Percentiles rank a stretch among this genome's conserved stretches.
Evolutionary conservation across 2,797 vertebrate species (phyloP).

Genomic region (Lerista edwardsae): DNA sequence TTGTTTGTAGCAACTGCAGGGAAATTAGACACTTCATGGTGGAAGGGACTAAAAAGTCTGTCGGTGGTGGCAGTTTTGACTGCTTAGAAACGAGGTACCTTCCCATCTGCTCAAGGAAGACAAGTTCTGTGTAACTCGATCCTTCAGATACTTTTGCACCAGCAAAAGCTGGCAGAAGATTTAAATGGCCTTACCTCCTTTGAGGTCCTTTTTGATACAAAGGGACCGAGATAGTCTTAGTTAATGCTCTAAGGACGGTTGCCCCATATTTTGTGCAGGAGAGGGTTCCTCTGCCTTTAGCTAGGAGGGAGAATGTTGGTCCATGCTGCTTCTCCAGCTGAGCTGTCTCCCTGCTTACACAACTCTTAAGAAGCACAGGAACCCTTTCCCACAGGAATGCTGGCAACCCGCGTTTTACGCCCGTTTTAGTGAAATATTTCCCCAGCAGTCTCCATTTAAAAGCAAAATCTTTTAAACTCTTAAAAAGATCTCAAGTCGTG

Average conservation of each 20-base stretch:
- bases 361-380: not conserved
- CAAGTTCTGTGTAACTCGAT: slow-evolving; percentile 11
- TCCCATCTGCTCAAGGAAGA: slow-evolving; percentile 11
- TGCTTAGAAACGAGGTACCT: not conserved
- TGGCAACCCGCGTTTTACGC: not conserved
- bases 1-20: not conserved
- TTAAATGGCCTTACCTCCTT: slow-evolving; percentile 9
- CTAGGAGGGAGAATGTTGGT: not conserved
- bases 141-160: not conserved
- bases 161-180: not conserved
- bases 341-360: not conserved
- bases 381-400: not conserved
- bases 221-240: not conserved
- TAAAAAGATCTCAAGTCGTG: not conserved
- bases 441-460: not conserved
- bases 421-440: not conserved
- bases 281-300: not conserved
- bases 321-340: not conserved
- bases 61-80: too few species aligned
- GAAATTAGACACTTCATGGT: not conserved
- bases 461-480: not conserved
- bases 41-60: not conserved
- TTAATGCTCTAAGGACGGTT: not conserved
- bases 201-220: slow-evolving; percentile 2
- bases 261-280: not conserved